Evolutionary conservation across 1,140 invertebrate genomes (phyloP), one percentile per base, ranked within the genome.

Genomic region (Heliconius hewitsoni): DNA sequence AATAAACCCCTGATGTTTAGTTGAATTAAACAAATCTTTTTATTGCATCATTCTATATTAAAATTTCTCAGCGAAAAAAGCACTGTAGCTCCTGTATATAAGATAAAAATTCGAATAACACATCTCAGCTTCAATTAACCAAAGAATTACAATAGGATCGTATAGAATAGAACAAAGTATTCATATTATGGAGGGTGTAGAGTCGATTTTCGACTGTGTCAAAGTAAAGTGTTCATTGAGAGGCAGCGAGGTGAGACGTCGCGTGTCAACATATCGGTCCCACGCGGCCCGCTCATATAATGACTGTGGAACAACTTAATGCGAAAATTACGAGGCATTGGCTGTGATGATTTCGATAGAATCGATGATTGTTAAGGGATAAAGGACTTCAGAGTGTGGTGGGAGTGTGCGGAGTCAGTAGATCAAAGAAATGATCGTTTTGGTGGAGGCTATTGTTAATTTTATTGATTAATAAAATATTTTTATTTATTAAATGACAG

Each of bases 241-340:
- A 77, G 39, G 76, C 80, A 85, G 76, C 74, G 84, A 86, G 79
- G 82, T 80, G 85, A 79, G 81, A 82, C 71, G 83, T 84, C 87
- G 84, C 85, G 87, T 88, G 87, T 88, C 87, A 85, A 86, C 81
- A 84, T 84, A 84, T 87, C 80, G 81, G 80, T 88, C 87, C 83
- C 87, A 88, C 87, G 87, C 84, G 82, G 83, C 74, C 84, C 85
- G 74, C 76, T 79, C 37, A 79, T 81, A 82, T 66, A 85, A 86
- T 85, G 81, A 82, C 80, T 76, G 82, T 74, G 78, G 80, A 82
- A 82, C 78, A 82, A 82, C 80, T 78, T 85, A 86, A 86, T 85
- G 81, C 82, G 86, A 77, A 86, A 86, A 87, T 87, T 87, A 81
- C 78, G 78, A 82, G 50, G 76, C 76, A 76, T 79, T 81, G 71